Base-by-base conservation (phyloP, 2,113 vertebrate genomes). In the Crotalus horridus region DNA sequence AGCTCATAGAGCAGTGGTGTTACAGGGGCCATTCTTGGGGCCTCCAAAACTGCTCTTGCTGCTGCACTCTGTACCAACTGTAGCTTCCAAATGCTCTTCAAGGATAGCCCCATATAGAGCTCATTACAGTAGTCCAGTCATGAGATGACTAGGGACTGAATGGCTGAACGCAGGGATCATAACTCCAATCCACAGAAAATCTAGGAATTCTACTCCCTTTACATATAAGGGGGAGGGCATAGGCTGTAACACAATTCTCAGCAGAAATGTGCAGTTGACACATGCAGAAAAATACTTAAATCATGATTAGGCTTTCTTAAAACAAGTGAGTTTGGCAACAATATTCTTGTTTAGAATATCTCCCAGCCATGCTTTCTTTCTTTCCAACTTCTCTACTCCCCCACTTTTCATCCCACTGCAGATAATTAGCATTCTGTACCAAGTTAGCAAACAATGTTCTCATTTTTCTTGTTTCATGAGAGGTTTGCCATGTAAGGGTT, bases 201-300 rank as follows among this genome's bases (percentile, higher is more conserved):
- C n/a, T 74, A 74, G 11, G n/a, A 74, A 74, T 74, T 17, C 64
- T 74, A 33, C 64, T 33, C n/a, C 2, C 5, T 33, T 33, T 74
- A 33, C 15, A 69, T 17, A n/a, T 33, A 13, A 10, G 26, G 55
- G n/a, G 64, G 13, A 17, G n/a, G 64, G 13, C 48, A 20, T 13
- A 3, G 51, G 24, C 59, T 61, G 58, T 33, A 89, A 46, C 13
- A 58, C 43, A 56, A 11, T 91, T 64, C 4, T n/a, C n/a, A 74
- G 5, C n/a, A 6, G n/a, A 74, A 33, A 74, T 5, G 15, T 95
- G 94, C 95, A 94, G 95, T 92, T 93, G 94, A 89, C 94, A 4
- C 11, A 91, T 33, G 53, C 54, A 21, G n/a, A 39, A 23, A 56
- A 51, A 55, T 20, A 88, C 29, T 29, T 54, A n/a, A 88, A 55